Evolutionary conservation across 2,797 vertebrate species (phyloP).

Genomic region (Pseudotriccus pelzelni): DNA sequence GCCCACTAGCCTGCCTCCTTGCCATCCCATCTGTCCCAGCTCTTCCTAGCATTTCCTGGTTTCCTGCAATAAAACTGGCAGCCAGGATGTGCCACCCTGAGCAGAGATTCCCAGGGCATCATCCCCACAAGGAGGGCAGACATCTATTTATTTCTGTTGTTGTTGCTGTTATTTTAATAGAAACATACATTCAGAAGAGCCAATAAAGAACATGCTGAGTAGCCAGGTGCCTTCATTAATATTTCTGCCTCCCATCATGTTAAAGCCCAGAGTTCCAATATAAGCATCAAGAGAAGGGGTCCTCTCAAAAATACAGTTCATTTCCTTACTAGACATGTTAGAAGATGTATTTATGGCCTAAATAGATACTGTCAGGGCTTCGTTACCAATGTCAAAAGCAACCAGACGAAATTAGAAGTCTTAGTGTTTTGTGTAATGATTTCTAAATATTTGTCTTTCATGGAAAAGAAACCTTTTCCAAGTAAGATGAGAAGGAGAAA

Average conservation of each 20-base stretch:
- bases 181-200: background rate
- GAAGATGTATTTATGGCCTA: background rate
- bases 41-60: background rate
- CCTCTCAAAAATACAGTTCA: background rate
- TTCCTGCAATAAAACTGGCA: background rate
- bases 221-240: background rate
- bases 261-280: background rate
- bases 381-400: background rate
- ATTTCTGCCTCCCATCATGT: background rate
- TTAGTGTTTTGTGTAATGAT: background rate
- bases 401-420: background rate
- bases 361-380: background rate
- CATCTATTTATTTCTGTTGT: background rate
- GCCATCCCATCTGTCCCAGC: slow-evolving; percentile 10
- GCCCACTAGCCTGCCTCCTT: background rate
- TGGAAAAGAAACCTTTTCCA: background rate
- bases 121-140: background rate
- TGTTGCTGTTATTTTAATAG: background rate
- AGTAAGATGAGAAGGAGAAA: background rate
- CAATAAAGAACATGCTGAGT: background rate
- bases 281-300: background rate
- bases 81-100: background rate
- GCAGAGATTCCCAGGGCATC: background rate
- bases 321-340: background rate
- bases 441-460: background rate